Evolutionary conservation across 64 coral and sea anemone genomes (phyloP).

Genomic region (Montipora foliosa): DNA sequence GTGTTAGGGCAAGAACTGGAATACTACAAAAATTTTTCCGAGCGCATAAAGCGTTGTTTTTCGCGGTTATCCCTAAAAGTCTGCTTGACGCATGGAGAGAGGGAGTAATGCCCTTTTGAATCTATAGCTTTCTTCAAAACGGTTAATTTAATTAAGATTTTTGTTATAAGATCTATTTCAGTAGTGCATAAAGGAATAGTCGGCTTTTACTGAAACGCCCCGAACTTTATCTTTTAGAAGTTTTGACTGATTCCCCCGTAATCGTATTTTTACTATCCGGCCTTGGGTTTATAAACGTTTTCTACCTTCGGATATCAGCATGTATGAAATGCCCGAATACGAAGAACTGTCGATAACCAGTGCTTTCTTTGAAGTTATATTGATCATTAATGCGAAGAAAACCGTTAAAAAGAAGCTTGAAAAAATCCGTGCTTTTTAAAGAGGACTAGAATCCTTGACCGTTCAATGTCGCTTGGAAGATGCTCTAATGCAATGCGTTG

Average conservation of each 20-base stretch:
- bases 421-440: too few species aligned
- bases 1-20: neutral
- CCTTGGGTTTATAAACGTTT: neutral
- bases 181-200: neutral
- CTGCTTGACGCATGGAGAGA: neutral
- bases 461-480: too few species aligned
- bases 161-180: neutral
- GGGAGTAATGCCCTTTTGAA: neutral
- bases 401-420: too few species aligned
- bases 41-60: neutral
- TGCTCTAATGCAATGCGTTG: too few species aligned
- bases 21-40: neutral
- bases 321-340: too few species aligned
- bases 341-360: too few species aligned
- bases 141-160: neutral
- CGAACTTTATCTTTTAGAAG: neutral
- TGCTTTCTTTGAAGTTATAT: too few species aligned
- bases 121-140: neutral
- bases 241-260: neutral
- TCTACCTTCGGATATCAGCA: too few species aligned
- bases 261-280: neutral
- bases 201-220: neutral
- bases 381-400: too few species aligned
- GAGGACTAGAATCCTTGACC: too few species aligned
- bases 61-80: neutral